Evolutionary conservation across 2,113 vertebrate species (phyloP).

Genomic region (Microtus pennsylvanicus): DNA sequence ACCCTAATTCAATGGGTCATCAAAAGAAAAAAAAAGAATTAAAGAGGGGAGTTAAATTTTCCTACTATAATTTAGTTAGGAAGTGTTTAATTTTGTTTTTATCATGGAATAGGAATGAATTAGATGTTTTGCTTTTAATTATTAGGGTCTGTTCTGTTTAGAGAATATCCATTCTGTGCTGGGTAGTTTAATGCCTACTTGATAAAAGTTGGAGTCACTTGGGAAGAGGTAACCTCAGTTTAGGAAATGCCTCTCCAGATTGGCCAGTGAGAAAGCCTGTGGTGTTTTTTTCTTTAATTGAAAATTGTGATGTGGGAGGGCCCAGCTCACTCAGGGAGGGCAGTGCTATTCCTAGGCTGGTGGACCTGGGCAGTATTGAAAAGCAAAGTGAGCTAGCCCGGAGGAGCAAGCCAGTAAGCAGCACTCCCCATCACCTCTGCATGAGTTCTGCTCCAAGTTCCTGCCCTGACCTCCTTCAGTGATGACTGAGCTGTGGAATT

Average conservation of each 20-base stretch:
- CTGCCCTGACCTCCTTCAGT: neutral
- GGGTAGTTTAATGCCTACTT: neutral
- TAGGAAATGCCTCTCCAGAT: neutral
- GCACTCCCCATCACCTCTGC: too few relatives aligned
- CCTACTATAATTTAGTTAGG: slow-evolving; percentile 21
- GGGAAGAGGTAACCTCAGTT: neutral
- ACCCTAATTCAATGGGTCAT: neutral
- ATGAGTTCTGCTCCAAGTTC: neutral
- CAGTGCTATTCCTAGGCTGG: neutral
- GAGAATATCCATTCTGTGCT: neutral
- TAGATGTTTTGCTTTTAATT: slow-evolving; percentile 37
- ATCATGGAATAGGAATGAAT: neutral
- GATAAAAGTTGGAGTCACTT: neutral
- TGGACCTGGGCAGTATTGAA: neutral
- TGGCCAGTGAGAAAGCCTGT: neutral
- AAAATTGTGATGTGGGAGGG: neutral
- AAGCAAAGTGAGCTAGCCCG: neutral
- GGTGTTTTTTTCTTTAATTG: neutral
- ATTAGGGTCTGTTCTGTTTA: slow-evolving; percentile 29
- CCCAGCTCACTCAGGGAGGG: neutral
- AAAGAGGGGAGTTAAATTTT: neutral
- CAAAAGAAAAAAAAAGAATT: neutral
- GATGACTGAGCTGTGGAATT: neutral
- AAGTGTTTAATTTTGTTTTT: too few relatives aligned
- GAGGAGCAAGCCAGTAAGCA: neutral